Conservation (phyloP, 2,797 vertebrate species). For the Pseudochirops corinnae region DNA sequence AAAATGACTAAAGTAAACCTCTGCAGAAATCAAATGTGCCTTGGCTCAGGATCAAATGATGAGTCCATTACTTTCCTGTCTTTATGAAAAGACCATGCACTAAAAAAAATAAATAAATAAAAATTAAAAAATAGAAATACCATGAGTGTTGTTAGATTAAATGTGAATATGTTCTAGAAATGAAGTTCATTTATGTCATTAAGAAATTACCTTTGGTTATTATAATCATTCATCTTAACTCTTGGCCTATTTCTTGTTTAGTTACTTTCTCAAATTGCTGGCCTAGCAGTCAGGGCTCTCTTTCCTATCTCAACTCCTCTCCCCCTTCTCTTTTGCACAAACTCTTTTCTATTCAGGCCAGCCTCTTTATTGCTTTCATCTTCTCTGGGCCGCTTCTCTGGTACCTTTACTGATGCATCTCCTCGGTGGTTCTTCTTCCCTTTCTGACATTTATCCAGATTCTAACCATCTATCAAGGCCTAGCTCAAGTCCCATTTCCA, state of each 20-base stretch:
- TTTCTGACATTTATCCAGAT: background rate
- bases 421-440: background rate
- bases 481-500: background rate
- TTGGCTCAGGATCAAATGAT: background rate
- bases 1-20: background rate
- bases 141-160: background rate
- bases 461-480: background rate
- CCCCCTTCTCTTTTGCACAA: background rate
- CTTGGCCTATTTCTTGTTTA: background rate
- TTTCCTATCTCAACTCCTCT: background rate
- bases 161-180: background rate
- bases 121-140: constrained; percentile 1
- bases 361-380: background rate
- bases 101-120: too few species aligned
- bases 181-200: background rate
- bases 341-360: background rate
- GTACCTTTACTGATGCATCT: constrained; percentile 1
- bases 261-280: background rate
- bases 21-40: background rate
- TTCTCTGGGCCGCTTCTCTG: background rate
- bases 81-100: constrained; percentile 30
- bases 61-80: background rate
- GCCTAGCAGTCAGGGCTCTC: background rate
- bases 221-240: background rate
- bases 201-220: background rate